Evolutionary conservation across 2,797 vertebrate species (phyloP).

Genomic region (Spatula clypeata): DNA sequence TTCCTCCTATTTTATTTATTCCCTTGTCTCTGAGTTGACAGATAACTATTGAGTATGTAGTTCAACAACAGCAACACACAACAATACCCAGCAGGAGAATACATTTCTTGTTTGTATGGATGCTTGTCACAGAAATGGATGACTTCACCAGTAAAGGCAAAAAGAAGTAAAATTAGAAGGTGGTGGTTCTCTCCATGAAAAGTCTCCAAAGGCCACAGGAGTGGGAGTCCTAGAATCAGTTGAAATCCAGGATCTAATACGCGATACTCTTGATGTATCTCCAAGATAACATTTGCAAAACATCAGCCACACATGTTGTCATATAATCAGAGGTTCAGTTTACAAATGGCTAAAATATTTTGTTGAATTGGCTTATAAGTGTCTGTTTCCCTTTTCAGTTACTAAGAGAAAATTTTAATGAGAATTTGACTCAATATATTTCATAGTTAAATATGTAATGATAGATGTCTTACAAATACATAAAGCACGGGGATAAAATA

Average conservation of each 20-base stretch:
- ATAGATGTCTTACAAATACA: neutral
- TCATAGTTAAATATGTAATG: neutral
- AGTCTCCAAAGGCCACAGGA: neutral
- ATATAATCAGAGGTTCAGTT: neutral
- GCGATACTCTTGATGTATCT: neutral
- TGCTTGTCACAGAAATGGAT: neutral
- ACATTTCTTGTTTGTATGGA: fast-evolving
- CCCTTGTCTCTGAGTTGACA: neutral
- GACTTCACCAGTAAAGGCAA: neutral
- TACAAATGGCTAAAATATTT: constrained; percentile 34
- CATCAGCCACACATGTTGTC: neutral
- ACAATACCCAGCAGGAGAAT: neutral
- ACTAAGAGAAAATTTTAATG: constrained; percentile 44
- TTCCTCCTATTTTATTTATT: neutral
- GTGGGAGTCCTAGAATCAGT: neutral
- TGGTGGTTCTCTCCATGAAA: neutral
- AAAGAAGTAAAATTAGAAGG: neutral
- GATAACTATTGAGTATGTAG: neutral
- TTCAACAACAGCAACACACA: neutral
- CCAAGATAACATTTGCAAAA: neutral
- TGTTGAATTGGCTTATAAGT: neutral
- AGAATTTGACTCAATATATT: constrained; percentile 27
- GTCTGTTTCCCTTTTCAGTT: constrained; percentile 38
- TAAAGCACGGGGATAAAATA: neutral
- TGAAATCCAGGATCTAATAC: neutral